These are phyloP conservation scores for Drosophila helvetica DNA, from an alignment of 2,888 invertebrate species.

Conservation along the genomic window DNA sequence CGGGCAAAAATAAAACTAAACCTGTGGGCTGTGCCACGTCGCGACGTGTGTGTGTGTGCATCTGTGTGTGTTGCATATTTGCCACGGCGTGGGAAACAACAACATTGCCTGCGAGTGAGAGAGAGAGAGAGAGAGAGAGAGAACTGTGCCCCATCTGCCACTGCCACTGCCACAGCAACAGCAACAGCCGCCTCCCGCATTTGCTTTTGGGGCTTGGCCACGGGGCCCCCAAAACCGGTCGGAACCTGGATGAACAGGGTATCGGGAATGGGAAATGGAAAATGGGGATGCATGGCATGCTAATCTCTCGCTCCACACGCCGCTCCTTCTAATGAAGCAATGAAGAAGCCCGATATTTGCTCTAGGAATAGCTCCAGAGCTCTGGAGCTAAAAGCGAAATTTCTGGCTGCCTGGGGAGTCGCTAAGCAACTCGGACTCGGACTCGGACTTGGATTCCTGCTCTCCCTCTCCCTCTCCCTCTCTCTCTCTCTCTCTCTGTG, in stretches of 20 bases:
- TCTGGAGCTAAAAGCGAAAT: slow-evolving; percentile 8
- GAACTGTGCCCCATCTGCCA: slow-evolving; percentile 47
- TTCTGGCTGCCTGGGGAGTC: not conserved
- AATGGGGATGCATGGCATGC: slow-evolving; percentile 35
- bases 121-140: not conserved
- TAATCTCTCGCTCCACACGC: slow-evolving; percentile 47
- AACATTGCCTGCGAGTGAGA: slow-evolving; percentile 21
- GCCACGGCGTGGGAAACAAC: slow-evolving; percentile 73
- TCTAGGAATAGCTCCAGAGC: slow-evolving; percentile 44
- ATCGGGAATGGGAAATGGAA: not conserved
- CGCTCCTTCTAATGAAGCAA: slow-evolving; percentile 64
- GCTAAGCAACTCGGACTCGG: not conserved
- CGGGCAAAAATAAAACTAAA: slow-evolving; percentile 56
- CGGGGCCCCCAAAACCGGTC: slow-evolving; percentile 61
- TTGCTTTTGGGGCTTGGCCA: slow-evolving; percentile 61
- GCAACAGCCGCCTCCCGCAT: slow-evolving; percentile 12
- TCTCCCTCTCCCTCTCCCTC: not conserved
- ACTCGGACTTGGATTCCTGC: slow-evolving; percentile 4
- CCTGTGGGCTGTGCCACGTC: slow-evolving; percentile 62
- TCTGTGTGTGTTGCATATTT: slow-evolving; percentile 53
- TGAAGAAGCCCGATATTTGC: slow-evolving; percentile 60
- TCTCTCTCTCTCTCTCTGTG: not conserved
- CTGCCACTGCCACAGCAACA: not conserved
- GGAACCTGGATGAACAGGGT: slow-evolving; percentile 17
- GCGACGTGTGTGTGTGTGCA: slow-evolving; percentile 9